phyloP scores from a whole-genome alignment of 2,797 vertebrate genomes.

The Galagoides demidoff region DNA sequence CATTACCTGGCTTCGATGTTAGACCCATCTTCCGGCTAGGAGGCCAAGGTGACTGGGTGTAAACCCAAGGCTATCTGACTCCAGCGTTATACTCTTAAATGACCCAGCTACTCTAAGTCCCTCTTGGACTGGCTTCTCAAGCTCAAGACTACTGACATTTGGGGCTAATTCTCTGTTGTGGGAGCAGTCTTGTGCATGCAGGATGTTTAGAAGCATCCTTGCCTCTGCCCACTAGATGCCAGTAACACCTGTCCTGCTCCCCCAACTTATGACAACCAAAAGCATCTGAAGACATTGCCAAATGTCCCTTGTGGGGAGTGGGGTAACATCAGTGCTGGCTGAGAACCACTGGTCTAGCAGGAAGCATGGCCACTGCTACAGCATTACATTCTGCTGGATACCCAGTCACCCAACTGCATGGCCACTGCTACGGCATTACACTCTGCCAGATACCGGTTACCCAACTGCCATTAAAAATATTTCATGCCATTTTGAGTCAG shows the following conservation, averaged over 20 bases:
- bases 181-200: background rate
- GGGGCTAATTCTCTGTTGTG: background rate
- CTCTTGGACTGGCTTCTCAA: background rate
- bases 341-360: background rate
- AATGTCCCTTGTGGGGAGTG: background rate
- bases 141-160: background rate
- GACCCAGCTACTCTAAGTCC: background rate
- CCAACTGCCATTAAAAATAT: background rate
- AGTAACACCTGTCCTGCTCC: background rate
- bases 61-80: background rate
- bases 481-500: background rate
- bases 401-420: background rate
- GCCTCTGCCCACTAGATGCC: background rate
- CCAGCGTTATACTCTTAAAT: background rate
- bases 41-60: background rate
- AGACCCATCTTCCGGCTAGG: background rate
- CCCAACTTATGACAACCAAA: background rate
- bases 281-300: background rate
- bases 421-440: background rate
- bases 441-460: background rate
- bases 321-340: background rate
- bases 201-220: background rate
- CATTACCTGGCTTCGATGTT: rapidly evolving
- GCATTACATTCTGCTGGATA: background rate
- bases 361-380: background rate